A percentile compares a stretch with the other conserved stretches of the same genome.
Evolutionary conservation across 2,113 vertebrate species (phyloP).

Genomic region (Columbina picui): DNA sequence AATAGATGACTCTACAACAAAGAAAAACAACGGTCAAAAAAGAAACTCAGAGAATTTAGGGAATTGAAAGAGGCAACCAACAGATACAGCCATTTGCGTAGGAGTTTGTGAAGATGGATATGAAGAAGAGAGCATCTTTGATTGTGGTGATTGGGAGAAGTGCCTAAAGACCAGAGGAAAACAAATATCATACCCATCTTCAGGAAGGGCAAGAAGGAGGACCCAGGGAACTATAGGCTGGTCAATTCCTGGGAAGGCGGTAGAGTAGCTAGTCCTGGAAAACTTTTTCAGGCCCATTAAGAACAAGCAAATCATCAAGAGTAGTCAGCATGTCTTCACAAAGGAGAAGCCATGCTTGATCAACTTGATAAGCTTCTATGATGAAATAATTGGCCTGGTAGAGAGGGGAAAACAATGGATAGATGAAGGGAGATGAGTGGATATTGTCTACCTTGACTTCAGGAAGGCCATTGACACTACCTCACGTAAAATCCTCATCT

Average conservation of each 20-base stretch:
- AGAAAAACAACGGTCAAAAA: not conserved
- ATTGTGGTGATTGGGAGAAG: not conserved
- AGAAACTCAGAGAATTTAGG: not conserved
- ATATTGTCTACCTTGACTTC: not conserved
- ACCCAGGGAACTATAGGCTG: not conserved
- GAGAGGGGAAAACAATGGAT: not conserved
- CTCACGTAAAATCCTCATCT: not conserved
- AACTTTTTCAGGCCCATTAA: not conserved
- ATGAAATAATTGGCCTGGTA: not conserved
- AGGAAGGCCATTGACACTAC: not conserved
- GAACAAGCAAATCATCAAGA: not conserved
- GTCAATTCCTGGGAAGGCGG: not conserved
- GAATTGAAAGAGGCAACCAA: not conserved
- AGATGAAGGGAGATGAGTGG: too few species aligned
- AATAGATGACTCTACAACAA: not conserved
- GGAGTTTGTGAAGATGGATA: not conserved
- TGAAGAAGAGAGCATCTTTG: not conserved
- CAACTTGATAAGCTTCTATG: not conserved
- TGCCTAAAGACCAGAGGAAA: not conserved
- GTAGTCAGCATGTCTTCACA: not conserved
- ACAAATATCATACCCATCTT: fast-evolving
- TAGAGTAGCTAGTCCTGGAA: not conserved
- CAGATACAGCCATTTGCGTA: not conserved
- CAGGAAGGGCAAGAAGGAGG: not conserved
- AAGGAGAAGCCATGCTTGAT: fast-evolving